Base-by-base conservation (phyloP, 2,888 invertebrate genomes). In the Eupithecia pulchellata region DNA sequence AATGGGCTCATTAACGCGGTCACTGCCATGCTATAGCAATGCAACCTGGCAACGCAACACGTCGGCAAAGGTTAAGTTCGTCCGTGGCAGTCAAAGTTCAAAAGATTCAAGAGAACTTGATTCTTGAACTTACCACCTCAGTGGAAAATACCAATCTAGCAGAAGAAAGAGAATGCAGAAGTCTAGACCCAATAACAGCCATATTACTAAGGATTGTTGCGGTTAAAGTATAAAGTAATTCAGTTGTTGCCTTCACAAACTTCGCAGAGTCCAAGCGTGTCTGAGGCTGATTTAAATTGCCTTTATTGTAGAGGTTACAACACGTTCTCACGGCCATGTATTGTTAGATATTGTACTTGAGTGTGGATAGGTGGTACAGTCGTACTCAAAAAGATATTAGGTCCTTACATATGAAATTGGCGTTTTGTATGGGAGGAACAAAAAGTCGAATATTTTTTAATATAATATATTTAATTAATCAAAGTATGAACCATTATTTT, bases 281-380 rank as follows among this genome's bases (percentile, higher is more conserved):
- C 84, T 87, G 79, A 85, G 82, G 86, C 81, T 85, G 80, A 85
- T 84, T 89, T 84, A 85, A 89, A 91, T 89, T 88, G 85, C 86
- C 86, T 81, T 86, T 82, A 91, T 91, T 89, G 91, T 89, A 79
- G 79, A 76, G 78, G 83, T 92, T 91, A 88, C 86, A 86, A 87
- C 89, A 91, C 80, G 78, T 85, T 93, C 92, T 91, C 92, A 92
- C 91, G 92, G 91, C 73, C 79, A 68, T 76, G 72, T 81, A 86
- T 86, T 87, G 88, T 89, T 85, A 81, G 69, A 52, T 66, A 20
- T 65, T 69, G 36, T 57, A 62, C 69, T 60, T 58, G 57, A 71
- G 55, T 72, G 65, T 71, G 57, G 61, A 42, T 69, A 69, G 66
- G 39, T 42, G 34, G 66, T 72, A 72, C 65, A 68, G 62, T 72